Conservation (phyloP, 1,140 invertebrate genomes). For the Trissolcus basalis region DNA sequence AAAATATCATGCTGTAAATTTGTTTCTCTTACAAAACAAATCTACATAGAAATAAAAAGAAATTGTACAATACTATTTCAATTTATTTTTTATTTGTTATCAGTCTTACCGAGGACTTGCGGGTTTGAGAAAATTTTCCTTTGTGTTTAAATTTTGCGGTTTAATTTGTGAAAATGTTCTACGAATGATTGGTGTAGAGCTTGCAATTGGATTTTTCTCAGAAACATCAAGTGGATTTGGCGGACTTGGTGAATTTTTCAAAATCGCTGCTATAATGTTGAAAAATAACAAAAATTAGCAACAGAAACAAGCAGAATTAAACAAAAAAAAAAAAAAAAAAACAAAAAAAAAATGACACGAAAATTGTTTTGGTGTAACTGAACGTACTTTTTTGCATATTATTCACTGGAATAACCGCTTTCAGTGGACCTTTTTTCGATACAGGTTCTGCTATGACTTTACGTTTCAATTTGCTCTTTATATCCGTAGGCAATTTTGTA, state of each 20-base stretch:
- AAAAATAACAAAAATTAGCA: too few species aligned
- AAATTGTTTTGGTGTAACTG: not conserved
- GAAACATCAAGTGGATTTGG: not conserved
- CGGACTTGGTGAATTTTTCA: not conserved
- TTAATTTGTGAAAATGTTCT: not conserved
- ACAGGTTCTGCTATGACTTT: constrained; percentile 50
- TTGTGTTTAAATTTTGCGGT: not conserved
- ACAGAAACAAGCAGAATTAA: too few species aligned
- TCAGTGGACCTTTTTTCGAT: constrained; percentile 70
- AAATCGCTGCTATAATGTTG: not conserved
- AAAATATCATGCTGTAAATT: not conserved
- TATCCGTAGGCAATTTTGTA: constrained; percentile 32
- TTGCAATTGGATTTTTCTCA: not conserved
- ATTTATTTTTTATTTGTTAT: not conserved
- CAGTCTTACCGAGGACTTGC: not conserved
- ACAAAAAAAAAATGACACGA: not conserved
- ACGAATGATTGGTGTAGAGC: not conserved
- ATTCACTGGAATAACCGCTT: constrained; percentile 68
- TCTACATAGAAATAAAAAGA: not conserved
- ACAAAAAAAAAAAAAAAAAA: too few species aligned
- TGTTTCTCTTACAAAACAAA: not conserved
- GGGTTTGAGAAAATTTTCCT: not conserved
- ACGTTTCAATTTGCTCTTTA: constrained; percentile 67
- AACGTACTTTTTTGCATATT: constrained; percentile 64
- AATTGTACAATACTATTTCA: not conserved